Evolutionary conservation across 2,797 vertebrate species (phyloP).

Genomic region (Lacerta agilis): DNA sequence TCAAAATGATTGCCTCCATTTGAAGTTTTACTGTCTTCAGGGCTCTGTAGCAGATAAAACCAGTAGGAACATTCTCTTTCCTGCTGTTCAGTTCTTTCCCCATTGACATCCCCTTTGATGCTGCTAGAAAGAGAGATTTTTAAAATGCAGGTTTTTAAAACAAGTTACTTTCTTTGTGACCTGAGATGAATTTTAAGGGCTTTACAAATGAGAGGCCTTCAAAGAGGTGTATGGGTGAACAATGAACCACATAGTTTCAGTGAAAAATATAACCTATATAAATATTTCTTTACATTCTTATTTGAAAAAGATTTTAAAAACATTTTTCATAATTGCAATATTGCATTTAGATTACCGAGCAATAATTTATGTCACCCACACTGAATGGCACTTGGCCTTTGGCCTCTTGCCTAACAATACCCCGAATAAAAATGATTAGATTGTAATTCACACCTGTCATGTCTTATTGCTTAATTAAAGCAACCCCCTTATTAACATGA

Average conservation of each 20-base stretch:
- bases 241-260: background rate
- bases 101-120: conserved; percentile 57
- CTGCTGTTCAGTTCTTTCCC: conserved; percentile 47
- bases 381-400: conserved; percentile 67
- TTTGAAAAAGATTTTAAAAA: conserved; percentile 34
- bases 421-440: conserved; percentile 76
- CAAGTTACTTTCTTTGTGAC: conserved; percentile 62
- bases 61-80: conserved; percentile 41
- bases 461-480: conserved; percentile 81
- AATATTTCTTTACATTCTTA: conserved; percentile 20
- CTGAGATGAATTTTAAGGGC: conserved; percentile 65
- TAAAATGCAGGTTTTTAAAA: conserved; percentile 51
- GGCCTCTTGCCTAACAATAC: conserved; percentile 77
- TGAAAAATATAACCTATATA: background rate
- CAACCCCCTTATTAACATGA: conserved; percentile 72
- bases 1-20: conserved; percentile 49
- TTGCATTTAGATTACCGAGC: conserved; percentile 56
- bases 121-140: conserved; percentile 28
- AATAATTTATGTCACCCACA: conserved; percentile 66
- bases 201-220: conserved; percentile 53
- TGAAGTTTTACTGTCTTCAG: conserved; percentile 45
- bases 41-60: conserved; percentile 47
- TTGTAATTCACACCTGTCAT: conserved; percentile 77
- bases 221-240: conserved; percentile 31
- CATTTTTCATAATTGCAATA: conserved; percentile 48